Base-by-base conservation (phyloP, 1,140 invertebrate genomes). In the Pinna nobilis region DNA sequence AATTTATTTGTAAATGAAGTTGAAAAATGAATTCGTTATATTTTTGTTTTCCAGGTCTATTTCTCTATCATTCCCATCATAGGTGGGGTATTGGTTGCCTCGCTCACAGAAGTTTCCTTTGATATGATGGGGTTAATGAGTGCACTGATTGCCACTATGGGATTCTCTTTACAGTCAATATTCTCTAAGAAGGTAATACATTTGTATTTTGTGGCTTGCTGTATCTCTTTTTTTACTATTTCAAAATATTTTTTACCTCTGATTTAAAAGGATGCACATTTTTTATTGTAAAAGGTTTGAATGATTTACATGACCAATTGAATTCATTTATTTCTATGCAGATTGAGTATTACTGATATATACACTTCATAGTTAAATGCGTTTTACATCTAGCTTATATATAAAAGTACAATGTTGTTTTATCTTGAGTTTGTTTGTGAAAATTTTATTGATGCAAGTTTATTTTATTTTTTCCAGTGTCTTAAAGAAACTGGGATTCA, bases 121-220 rank as follows among this genome's bases (percentile, higher is more conserved):
- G 94, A 98, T 88, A 90, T 94, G 76, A 90, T 95, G 65, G 97
- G 97, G 37, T 91, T 99, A 53, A 85, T 95, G 30, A 95, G 95
- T 89, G 97, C 97, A 35, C 90, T 99, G 33, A 91, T 94, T 70
- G 94, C 97, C 3, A 98, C 97, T 1, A 92, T 96, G 89, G 94
- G 95, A 51, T 97, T 98, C 82, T 96, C 96, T 28, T 90, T 98
- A 74, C 95, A 97, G 88, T 96, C 98, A 88, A 97, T 99, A 77
- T 97, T 95, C 89, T 97, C 96, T 1, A 99, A 99, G 91, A 97
- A 97, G 91, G 96, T 96, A 89, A 77, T n/a, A n/a, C n/a, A n/a
- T n/a, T n/a, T n/a, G n/a, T n/a, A n/a, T n/a, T n/a, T n/a, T n/a
- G 70, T 67, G 18, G 50, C 20, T 23, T 5, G 37, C 25, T n/a